Evolutionary conservation across 2,888 invertebrate species (phyloP).

Genomic region (Corbicula japonica): DNA sequence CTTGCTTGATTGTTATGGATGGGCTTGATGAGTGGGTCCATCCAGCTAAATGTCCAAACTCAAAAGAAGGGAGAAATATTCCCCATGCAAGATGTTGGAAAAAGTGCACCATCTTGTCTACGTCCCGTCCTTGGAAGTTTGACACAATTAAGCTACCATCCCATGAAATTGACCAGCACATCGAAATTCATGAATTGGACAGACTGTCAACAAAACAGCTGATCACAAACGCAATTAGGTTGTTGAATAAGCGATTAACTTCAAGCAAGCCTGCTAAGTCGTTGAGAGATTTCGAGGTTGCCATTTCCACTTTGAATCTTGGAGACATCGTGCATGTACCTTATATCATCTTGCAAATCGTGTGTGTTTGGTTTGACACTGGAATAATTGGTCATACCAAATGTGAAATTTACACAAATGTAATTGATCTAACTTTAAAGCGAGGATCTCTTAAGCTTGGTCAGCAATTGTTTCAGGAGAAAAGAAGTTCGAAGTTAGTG

Average conservation of each 20-base stretch:
- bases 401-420: slow-evolving; percentile 11
- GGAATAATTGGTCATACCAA: not conserved
- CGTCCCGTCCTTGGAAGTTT: slow-evolving; percentile 14
- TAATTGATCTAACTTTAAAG: not conserved
- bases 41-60: not conserved
- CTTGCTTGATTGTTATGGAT: not conserved
- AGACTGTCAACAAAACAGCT: not conserved
- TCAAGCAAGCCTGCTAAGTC: not conserved
- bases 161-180: not conserved
- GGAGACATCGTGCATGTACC: not conserved
- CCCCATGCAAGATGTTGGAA: not conserved
- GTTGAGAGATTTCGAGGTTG: not conserved
- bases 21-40: slow-evolving; percentile 8
- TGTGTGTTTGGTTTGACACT: slow-evolving; percentile 15
- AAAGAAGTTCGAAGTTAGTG: no score
- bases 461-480: no score
- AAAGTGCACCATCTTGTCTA: not conserved
- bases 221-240: slow-evolving; percentile 2
- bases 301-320: not conserved
- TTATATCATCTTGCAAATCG: slow-evolving; percentile 2
- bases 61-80: not conserved
- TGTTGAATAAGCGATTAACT: not conserved
- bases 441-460: no score
- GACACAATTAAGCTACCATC: not conserved
- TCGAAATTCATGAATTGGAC: slow-evolving; percentile 4